A percentile compares a stretch with the other conserved stretches of the same genome.
phyloP scores from a whole-genome alignment of 2,888 invertebrate genomes.

The Tanytarsus gracilentus region DNA sequence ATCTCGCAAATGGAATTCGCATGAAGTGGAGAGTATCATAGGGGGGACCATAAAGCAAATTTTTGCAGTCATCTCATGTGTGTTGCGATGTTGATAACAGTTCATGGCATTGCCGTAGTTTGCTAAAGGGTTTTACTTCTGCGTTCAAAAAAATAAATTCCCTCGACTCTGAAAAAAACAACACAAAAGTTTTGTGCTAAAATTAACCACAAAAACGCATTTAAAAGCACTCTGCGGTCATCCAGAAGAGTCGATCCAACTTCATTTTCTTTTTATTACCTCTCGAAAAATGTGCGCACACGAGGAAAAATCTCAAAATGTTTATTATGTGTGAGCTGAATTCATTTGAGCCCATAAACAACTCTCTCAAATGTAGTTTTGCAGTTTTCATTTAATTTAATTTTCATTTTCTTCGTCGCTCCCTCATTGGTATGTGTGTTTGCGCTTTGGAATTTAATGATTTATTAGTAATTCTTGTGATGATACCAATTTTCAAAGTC shows the following conservation, averaged over 20 bases:
- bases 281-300: not conserved
- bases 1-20: not conserved
- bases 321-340: conserved; percentile 5
- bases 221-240: not conserved
- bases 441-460: conserved; percentile 3
- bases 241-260: not conserved
- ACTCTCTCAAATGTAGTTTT: not conserved
- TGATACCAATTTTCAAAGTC: not conserved
- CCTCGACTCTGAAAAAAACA: conserved; percentile 1
- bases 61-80: not conserved
- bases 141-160: too few relatives aligned
- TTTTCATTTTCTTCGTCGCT: not conserved
- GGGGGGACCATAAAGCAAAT: not conserved
- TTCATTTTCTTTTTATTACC: not conserved
- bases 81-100: not conserved
- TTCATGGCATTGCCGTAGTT: not conserved
- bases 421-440: too few relatives aligned
- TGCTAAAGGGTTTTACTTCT: not conserved
- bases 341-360: not conserved
- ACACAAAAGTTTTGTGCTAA: conserved; percentile 2
- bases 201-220: not conserved
- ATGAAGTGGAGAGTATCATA: not conserved
- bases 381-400: not conserved
- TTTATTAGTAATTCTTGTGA: conserved; percentile 8
- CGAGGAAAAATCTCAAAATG: not conserved